Conservation (phyloP, 2,888 invertebrate genomes). For the Chydorus sphaericus region DNA sequence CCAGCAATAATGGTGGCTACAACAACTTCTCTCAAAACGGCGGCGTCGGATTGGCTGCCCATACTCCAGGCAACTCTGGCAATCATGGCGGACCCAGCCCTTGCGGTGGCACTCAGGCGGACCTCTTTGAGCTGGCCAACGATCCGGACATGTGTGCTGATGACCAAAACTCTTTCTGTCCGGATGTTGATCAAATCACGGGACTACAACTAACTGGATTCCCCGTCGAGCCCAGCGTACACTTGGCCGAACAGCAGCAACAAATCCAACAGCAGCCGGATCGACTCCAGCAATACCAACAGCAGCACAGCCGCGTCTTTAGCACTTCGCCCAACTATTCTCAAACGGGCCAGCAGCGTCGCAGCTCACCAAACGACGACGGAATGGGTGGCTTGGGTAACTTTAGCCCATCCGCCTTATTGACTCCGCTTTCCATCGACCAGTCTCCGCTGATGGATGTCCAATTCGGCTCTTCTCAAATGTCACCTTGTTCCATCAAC, state of each 20-base stretch:
- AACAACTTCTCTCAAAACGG: not conserved
- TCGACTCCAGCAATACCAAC: constrained; percentile 23
- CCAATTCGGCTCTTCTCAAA: constrained; percentile 25
- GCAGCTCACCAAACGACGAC: constrained; percentile 24
- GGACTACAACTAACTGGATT: constrained; percentile 12
- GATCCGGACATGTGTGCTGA: constrained; percentile 14
- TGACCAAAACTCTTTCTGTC: constrained; percentile 14
- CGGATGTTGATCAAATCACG: constrained; percentile 14
- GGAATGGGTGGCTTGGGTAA: not conserved
- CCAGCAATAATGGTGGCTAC: too few species aligned
- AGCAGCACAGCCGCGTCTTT: constrained; percentile 18
- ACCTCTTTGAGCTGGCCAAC: constrained; percentile 9
- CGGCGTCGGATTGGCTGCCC: not conserved
- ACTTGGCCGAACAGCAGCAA: constrained; percentile 18
- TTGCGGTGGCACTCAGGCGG: constrained; percentile 10
- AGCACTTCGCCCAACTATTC: constrained; percentile 7
- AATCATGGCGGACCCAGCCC: constrained; percentile 7
- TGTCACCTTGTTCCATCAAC: constrained; percentile 11
- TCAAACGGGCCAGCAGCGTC: constrained; percentile 13
- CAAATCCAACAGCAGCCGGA: constrained; percentile 15
- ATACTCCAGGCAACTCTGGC: constrained; percentile 5
- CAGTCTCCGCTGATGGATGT: constrained; percentile 64
- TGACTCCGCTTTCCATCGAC: constrained; percentile 32
- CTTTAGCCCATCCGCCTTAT: constrained; percentile 9
- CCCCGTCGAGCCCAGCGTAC: constrained; percentile 11